Base-by-base conservation (phyloP, 30 jellyfish, hydroid and myxozoan genomes). In the Pseudorhiza aurosa region DNA sequence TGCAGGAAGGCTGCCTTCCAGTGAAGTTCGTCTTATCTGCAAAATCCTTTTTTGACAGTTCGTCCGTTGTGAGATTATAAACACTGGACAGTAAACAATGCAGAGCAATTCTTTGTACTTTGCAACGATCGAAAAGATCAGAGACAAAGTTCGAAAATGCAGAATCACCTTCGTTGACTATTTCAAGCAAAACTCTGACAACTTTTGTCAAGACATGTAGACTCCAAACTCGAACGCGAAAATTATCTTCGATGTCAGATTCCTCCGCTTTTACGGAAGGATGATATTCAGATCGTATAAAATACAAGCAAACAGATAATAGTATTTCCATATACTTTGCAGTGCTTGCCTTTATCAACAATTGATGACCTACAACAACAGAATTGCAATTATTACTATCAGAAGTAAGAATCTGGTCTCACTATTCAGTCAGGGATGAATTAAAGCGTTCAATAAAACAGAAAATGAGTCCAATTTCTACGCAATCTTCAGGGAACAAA, bases 331-430 rank as follows among this genome's bases (percentile, higher is more conserved):
- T 59, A 80, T 91, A 91, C 53, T 91, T 91, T 12, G 98, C 98
- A 42, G 98, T 91, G 83, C 98, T 91, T 19, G 98, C 98, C 25
- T 96, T 92, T 59, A 91, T 64, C 80, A 91, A 72, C 58, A 91
- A 69, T 37, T 77, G 98, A 25, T 91, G 98, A 31, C 96, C 98
- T 91, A 50, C 12, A 31, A 43, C 30, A 50, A 74, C n/a, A 18
- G 27, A 25, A 24, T 49, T 36, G 11, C n/a, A 1, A 55, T 17
- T 8, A 21, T 3, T 14, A 15, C 5, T 2, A 27, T 64, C 57
- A 15, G n/a, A 45, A 32, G 18, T 37, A 59, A 65, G 59, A 24
- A n/a, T n/a, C n/a, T n/a, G n/a, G n/a, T n/a, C n/a, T n/a, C n/a
- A n/a, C n/a, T n/a, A n/a, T n/a, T n/a, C n/a, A n/a, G n/a, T n/a